A percentile compares a stretch with the other conserved stretches of the same genome.
Conservation (phyloP, 2,113 vertebrate species). For the Hippocampus barbouri region DNA sequence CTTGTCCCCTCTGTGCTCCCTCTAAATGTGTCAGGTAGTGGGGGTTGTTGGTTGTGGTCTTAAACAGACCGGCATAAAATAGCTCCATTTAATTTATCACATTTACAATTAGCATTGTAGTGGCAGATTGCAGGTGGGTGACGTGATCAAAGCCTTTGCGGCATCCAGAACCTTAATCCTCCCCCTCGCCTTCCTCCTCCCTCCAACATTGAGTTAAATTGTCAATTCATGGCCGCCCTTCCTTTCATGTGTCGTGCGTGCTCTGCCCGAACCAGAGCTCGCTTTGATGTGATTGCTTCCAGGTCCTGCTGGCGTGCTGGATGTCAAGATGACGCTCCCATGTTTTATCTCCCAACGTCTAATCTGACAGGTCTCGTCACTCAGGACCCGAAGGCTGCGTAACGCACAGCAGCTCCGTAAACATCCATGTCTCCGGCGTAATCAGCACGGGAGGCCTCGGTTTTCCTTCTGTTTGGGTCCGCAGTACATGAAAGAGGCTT, state of each 20-base stretch:
- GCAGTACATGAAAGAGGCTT: slow-evolving; percentile 38
- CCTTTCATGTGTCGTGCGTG: slow-evolving; percentile 64
- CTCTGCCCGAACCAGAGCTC: slow-evolving; percentile 54
- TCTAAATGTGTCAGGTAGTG: slow-evolving; percentile 8
- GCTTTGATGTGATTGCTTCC: slow-evolving; percentile 71
- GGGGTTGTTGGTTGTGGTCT: not conserved
- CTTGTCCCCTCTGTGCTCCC: slow-evolving; percentile 23
- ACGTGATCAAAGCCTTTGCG: slow-evolving; percentile 60
- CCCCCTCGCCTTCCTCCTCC: slow-evolving; percentile 20
- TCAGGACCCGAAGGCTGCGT: slow-evolving; percentile 58
- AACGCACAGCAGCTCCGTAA: slow-evolving; percentile 66
- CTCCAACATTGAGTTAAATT: slow-evolving; percentile 65
- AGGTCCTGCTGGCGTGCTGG: slow-evolving; percentile 55
- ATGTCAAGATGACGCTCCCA: slow-evolving; percentile 57
- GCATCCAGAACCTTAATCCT: slow-evolving; percentile 53
- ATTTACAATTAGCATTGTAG: slow-evolving; percentile 57
- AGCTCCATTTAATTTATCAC: slow-evolving; percentile 49
- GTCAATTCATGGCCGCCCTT: slow-evolving; percentile 58
- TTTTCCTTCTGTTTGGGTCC: slow-evolving; percentile 38
- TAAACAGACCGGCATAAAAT: slow-evolving; percentile 44
- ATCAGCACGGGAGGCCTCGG: slow-evolving; percentile 49
- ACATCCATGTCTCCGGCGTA: slow-evolving; percentile 59
- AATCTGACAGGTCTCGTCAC: slow-evolving; percentile 65
- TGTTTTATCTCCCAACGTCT: slow-evolving; percentile 55
- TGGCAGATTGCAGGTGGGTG: slow-evolving; percentile 52